Conservation (phyloP, 1,140 invertebrate genomes). For the Brachionus paranguensis region DNA sequence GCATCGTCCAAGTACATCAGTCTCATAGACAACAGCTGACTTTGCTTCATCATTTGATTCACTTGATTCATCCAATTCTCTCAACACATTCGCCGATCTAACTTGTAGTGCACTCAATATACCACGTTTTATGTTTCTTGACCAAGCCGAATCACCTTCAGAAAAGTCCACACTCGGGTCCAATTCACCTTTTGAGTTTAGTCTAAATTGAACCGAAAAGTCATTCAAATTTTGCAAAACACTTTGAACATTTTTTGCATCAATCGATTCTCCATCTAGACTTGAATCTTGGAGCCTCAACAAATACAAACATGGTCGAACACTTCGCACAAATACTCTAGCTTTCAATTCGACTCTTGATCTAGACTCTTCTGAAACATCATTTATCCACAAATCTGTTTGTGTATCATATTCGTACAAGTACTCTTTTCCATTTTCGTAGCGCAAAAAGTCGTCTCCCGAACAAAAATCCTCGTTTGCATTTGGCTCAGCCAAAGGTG, state of each 20-base stretch:
- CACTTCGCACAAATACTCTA: constrained; percentile 8
- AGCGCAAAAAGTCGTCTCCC: neutral
- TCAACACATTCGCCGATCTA: neutral
- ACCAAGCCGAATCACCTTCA: constrained; percentile 20
- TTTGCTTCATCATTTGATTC: neutral
- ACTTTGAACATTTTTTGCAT: neutral
- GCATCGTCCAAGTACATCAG: constrained; percentile 28
- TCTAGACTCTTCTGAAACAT: constrained; percentile 30
- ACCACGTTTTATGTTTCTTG: constrained; percentile 36
- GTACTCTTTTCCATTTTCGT: constrained; percentile 30
- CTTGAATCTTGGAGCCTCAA: constrained; percentile 13
- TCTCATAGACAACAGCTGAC: constrained; percentile 36
- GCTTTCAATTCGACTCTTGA: constrained; percentile 9
- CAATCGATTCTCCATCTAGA: neutral
- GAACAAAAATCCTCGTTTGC: neutral
- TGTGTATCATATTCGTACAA: constrained; percentile 4
- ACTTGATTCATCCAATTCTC: neutral
- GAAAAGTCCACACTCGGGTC: constrained; percentile 17
- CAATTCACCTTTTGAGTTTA: constrained; percentile 26
- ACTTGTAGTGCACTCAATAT: constrained; percentile 34
- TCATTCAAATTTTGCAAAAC: constrained; percentile 13
- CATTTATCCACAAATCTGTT: constrained; percentile 34
- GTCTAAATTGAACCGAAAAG: constrained; percentile 20
- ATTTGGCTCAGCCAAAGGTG: neutral
- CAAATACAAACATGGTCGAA: constrained; percentile 15